Base-by-base conservation (phyloP, 2,797 vertebrate species). In the Otolemur crassicaudatus region DNA sequence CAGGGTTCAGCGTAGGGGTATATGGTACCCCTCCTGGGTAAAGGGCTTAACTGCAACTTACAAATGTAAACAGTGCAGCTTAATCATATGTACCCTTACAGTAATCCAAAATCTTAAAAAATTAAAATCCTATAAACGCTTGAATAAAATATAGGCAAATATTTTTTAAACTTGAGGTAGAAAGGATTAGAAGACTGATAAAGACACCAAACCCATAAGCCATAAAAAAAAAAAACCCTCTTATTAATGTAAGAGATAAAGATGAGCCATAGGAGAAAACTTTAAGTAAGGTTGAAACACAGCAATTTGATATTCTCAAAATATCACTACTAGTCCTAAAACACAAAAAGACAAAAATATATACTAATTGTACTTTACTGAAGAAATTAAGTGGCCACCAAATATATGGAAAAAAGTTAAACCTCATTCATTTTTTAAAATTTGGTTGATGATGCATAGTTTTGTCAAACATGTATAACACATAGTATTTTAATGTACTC, bases 171-270 rank as follows among this genome's bases (percentile, higher is more conserved):
- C 7, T 63, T 92, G 53, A 90, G 16, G n/a, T 40, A 87, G 34
- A 86, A 92, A 94, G 31, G n/a, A 46, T 81, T 84, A 85, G 31
- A 87, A 83, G 67, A 29, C 76, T 82, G 34, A 89, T 65, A 31
- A 73, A 34, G 40, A 81, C 23, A 86, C 34, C 11, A 37, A 73
- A 92, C 75, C n/a, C 60, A 87, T 34, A 89, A 91, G 56, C 7
- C 5, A 90, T 72, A 53, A 88, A 87, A 46, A 40, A 67, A 87
- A 87, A 46, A 40, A 67, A 90, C 37, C 6, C 10, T 87, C 53
- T 90, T 93, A 84, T 53, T 80, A 81, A 56, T 53, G n/a, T 82
- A 90, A 94, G 87, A 89, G 58, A 6, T 89, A 83, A 95, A 69
- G 12, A 61, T 58, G 11, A 37, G 20, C 10, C 79, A 93, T 60